Base-by-base conservation (phyloP, 1,140 invertebrate species). In the Protaetia brevitarsis region DNA sequence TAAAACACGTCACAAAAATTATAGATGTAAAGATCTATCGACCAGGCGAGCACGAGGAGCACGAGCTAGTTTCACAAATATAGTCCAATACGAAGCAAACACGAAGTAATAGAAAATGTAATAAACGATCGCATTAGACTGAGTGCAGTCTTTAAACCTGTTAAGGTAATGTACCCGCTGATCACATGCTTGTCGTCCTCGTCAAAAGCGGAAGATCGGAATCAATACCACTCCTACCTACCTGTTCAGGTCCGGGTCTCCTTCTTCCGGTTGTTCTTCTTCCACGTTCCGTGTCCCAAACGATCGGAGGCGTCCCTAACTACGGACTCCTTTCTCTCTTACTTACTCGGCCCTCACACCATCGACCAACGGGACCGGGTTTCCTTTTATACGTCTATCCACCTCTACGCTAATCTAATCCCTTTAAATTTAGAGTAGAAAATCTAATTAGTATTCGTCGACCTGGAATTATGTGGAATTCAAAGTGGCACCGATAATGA, bases 91-190 rank as follows among this genome's bases (percentile, higher is more conserved):
- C n/a, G 13, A 19, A 19, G 16, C 41, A 45, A 21, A 19, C 41
- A 13, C 16, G 41, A 16, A 45, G 13, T 21, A 19, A 21, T 21
- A 45, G 13, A 58, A 28, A 58, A 21, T n/a, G n/a, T n/a, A n/a
- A 23, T 28, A 58, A 58, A 58, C 23, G 56, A 28, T 30, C 23
- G 56, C 26, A 58, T 58, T 58, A 58, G 29, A 27, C 16, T 58
- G 56, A 58, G 56, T 58, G 56, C 56, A 16, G 56, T 58, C 56
- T 58, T 58, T 58, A 58, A 58, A 58, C 56, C 29, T 58, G 23
- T 58, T 58, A 58, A 58, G 56, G 56, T 58, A 58, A 58, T 58
- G 56, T 58, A 29, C 13, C 56, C 28, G 28, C n/a, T n/a, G n/a
- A n/a, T n/a, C n/a, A n/a, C n/a, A 27, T 28, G 13, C n/a, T 3